Percentiles rank a stretch among this genome's conserved stretches.
phyloP scores from a whole-genome alignment of 2,113 vertebrate genomes.

The Bufo gargarizans region DNA sequence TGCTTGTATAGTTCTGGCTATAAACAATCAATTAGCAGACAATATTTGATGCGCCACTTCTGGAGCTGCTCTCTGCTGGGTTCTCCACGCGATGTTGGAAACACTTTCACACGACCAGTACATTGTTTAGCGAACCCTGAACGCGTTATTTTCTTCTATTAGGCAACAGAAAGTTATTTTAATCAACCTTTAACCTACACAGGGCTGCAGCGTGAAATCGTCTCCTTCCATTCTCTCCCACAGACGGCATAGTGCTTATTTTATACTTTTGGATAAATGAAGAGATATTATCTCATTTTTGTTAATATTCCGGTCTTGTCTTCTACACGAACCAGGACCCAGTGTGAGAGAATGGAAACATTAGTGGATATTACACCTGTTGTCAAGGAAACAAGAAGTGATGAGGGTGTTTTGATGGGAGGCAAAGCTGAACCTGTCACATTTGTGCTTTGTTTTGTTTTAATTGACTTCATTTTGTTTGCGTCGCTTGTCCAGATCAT shows the following conservation, averaged over 20 bases:
- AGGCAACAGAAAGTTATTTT: slow-evolving; percentile 7
- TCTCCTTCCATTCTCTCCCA: not conserved
- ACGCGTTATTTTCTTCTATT: not conserved
- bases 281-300: slow-evolving; percentile 47
- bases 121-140: slow-evolving; percentile 24
- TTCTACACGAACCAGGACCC: slow-evolving; percentile 32
- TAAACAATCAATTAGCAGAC: not conserved
- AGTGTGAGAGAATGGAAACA: slow-evolving; percentile 46
- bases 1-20: not conserved
- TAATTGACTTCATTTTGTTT: slow-evolving; percentile 56
- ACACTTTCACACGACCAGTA: not conserved
- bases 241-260: not conserved
- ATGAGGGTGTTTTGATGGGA: slow-evolving; percentile 52
- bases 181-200: not conserved
- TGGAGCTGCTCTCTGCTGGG: not conserved
- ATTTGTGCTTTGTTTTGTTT: slow-evolving; percentile 49
- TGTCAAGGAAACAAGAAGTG: slow-evolving; percentile 57
- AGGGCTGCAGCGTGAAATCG: not conserved
- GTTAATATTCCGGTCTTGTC: slow-evolving; percentile 47
- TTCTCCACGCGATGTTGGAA: not conserved
- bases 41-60: not conserved
- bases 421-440: slow-evolving; percentile 55
- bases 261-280: not conserved
- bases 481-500: slow-evolving; percentile 6
- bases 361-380: slow-evolving; percentile 54